Evolutionary conservation across 2,888 invertebrate genomes (phyloP), one percentile per base, ranked within the genome.

Genomic region (Lobophora halterata): DNA sequence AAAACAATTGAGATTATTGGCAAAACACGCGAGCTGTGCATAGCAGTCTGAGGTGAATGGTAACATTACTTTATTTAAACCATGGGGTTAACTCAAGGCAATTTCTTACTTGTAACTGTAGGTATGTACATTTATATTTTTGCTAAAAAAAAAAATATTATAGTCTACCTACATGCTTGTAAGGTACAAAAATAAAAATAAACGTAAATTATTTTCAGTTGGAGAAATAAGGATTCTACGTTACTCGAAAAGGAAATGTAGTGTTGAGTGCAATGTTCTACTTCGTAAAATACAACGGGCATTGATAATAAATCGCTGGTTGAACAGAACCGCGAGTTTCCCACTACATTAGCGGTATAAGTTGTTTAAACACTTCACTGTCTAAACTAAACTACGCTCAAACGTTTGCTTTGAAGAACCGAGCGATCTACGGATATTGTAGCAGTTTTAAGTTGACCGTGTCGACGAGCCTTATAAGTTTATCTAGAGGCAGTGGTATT

Each of bases 301-400:
- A 49, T 48, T 48, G 48, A 42, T 49, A 43, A 48, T 53, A 53
- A 50, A 50, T 64, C 52, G 53, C 49, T 37, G 41, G 40, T 40
- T 38, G 50, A 50, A 57, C 50, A 54, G 52, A 66, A 61, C 60
- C 53, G 71, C 65, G 61, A 67, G 65, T 55, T 57, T 61, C 56
- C 51, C 64, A 64, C 60, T 74, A 66, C 74, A 73, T 75, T 79
- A 78, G 77, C 71, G 73, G 72, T 75, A 69, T 71, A 68, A 57
- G 65, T 70, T 73, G 68, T 74, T 72, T 62, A 71, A 71, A 75
- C 65, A 58, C 41, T 34, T n/a, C n/a, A n/a, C n/a, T n/a, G n/a
- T n/a, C n/a, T n/a, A n/a, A 31, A 33, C 40, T 53, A 36, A 46
- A 26, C 41, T 39, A 36, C 41, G 53, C 53, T 57, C 52, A 61